Evolutionary conservation across 1,140 invertebrate genomes (phyloP), one percentile per base, ranked within the genome.

Genomic region (Drosophila arawakana): DNA sequence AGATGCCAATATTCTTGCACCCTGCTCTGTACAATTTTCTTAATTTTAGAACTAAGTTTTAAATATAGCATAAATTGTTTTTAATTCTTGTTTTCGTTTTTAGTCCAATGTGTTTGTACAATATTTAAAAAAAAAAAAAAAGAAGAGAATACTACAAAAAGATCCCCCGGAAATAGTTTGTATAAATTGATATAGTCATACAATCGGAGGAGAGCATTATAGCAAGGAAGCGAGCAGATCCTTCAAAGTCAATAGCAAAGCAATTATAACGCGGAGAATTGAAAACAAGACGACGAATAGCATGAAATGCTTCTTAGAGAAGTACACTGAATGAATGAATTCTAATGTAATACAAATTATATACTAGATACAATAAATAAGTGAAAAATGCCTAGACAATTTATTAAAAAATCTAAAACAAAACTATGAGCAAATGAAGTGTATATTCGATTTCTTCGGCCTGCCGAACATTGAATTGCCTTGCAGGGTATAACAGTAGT

Each of bases 231-330:
- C 71, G 46, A 58, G 9, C 15, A 52, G 8, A 58, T 59, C 59
- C 58, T 58, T 59, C 18, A 59, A 59, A 76, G 73, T 73, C 80
- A 80, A 80, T 70, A 86, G 62, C 41, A 76, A 78, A 81, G 78
- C 78, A 84, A 89, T 83, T 84, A 86, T 21, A 55, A 80, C 76
- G 66, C 68, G 55, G 50, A 74, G 78, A 88, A 88, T 78, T 88
- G 80, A 80, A 82, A 76, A 80, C 73, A 69, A 83, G 68, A 89
- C 83, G 83, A 88, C 83, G 80, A 89, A 89, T 89, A 78, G 85
- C 84, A 89, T 89, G 62, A 76, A 89, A 89, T 89, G 84, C 85
- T 84, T 72, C 75, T 85, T 58, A 71, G 78, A 77, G 71, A 63
- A 78, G 70, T 76, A 79, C 50, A 67, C 72, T 86, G 77, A 78